Percentiles rank a stretch among this genome's conserved stretches.
Evolutionary conservation across 2,888 invertebrate genomes (phyloP).

Genomic region (Epistrophe grossulariae): DNA sequence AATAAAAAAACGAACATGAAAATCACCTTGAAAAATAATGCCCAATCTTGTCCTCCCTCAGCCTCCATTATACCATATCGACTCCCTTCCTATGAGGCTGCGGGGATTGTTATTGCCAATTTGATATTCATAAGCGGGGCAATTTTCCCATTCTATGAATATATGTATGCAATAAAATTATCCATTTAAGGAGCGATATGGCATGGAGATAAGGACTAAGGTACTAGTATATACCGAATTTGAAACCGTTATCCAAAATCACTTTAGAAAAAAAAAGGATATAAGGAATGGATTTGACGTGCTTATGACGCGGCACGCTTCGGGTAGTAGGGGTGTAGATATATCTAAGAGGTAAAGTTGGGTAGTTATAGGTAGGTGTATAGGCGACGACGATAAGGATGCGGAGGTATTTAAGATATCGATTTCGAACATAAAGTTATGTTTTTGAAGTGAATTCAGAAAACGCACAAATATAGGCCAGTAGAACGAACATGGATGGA

Average conservation of each 20-base stretch:
- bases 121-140: constrained; percentile 73
- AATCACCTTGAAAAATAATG: constrained; percentile 43
- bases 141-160: constrained; percentile 46
- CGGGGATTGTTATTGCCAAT: constrained; percentile 70
- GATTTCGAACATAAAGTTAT: constrained; percentile 49
- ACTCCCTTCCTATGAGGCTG: constrained; percentile 35
- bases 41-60: constrained; percentile 25
- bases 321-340: neutral
- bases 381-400: constrained; percentile 36
- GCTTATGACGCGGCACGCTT: constrained; percentile 35
- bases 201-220: constrained; percentile 38
- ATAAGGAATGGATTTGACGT: constrained; percentile 48
- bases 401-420: constrained; percentile 32
- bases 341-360: too few relatives aligned
- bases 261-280: constrained; percentile 53
- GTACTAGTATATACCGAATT: constrained; percentile 35
- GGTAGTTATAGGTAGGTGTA: neutral
- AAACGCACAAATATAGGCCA: constrained; percentile 66
- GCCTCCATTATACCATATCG: neutral
- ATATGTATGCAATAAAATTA: constrained; percentile 65
- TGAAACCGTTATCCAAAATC: constrained; percentile 56
- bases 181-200: constrained; percentile 44
- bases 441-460: constrained; percentile 41
- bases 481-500: constrained; percentile 28
- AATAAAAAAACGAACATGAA: constrained; percentile 36